phyloP scores from a whole-genome alignment of 23 tunicate genomes.

The Styela clava region DNA sequence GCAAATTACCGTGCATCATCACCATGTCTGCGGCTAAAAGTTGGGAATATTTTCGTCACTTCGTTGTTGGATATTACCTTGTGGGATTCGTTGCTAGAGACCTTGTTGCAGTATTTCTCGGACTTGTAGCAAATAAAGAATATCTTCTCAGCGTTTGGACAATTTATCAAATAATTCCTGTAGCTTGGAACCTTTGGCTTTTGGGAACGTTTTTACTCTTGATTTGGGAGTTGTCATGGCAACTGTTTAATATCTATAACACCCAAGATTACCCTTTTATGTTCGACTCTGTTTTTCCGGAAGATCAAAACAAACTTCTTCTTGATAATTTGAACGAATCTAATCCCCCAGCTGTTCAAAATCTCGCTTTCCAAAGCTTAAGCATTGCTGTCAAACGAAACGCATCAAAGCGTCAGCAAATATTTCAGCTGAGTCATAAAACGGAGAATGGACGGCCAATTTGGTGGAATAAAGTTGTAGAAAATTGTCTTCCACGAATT shows the following conservation, averaged over 20 bases:
- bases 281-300: constrained; percentile 71
- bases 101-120: neutral
- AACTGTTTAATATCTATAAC: constrained; percentile 47
- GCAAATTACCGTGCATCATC: constrained; percentile 29
- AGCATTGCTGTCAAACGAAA: constrained; percentile 33
- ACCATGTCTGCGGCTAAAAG: neutral
- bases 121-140: neutral
- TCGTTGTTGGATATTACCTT: constrained; percentile 41
- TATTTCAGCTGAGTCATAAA: constrained; percentile 35
- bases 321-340: constrained; percentile 31
- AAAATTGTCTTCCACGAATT: constrained; percentile 37
- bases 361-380: constrained; percentile 68
- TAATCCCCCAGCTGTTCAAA: constrained; percentile 58
- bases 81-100: constrained; percentile 56
- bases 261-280: constrained; percentile 48
- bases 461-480: constrained; percentile 53
- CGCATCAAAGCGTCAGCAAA: constrained; percentile 36
- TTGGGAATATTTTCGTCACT: constrained; percentile 21
- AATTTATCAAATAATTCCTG: constrained; percentile 18
- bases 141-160: constrained; percentile 51
- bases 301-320: constrained; percentile 45
- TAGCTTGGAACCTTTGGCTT: constrained; percentile 53
- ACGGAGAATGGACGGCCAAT: constrained; percentile 17
- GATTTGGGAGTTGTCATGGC: constrained; percentile 50
- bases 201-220: constrained; percentile 50